Base-by-base conservation (phyloP, 30 jellyfish, hydroid and myxozoan genomes). In the Clytia hemisphaerica region DNA sequence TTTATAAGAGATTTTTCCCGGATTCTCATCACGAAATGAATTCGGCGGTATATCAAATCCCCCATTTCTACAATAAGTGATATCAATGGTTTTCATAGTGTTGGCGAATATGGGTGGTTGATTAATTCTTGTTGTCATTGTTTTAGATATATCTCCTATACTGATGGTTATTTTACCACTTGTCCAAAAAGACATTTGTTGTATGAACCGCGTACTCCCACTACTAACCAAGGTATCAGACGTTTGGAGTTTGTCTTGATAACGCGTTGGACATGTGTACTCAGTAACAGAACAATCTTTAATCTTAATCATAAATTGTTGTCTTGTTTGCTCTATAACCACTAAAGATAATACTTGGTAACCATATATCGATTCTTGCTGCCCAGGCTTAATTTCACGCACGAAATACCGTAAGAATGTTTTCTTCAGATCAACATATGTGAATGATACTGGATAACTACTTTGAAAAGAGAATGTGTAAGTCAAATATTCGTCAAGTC, bases 1-100 rank as follows among this genome's bases (percentile, higher is more conserved):
- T 3, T 46, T 55, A 30, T 47, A 22, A 4, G 24, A 21, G 62
- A 86, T 37, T 3, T 44, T 46, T 0, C 26, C 44, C 16, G 44
- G 19, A 19, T 78, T 77, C 21, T 77, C 93, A 42, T 86, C 96
- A 42, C 66, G 62, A 66, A 86, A 86, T n/a, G 79, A 45, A 9
- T 68, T 78, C 24, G 83, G 24, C 2, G 90, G 91, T 15, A 86
- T 38, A n/a, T 35, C 68, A 2, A 30, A 15, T 18, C 2, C 59
- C 35, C 0, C 12, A 10, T 47, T 21, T 6, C 31, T 16, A 54
- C 85, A 73, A 24, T 29, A 46, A 21, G 35, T 12, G 9, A 73
- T 31, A 57, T 32, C 6, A 32, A 34, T 14, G 40, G 25, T 32
- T 27, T 24, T 27, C 15, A n/a, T 34, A 14, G 25, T 6, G 7